A percentile compares a stretch with the other conserved stretches of the same genome.
These are phyloP conservation scores for Gryllus bimaculatus DNA, from an alignment of 1,140 invertebrate species.

Conservation along the genomic window DNA sequence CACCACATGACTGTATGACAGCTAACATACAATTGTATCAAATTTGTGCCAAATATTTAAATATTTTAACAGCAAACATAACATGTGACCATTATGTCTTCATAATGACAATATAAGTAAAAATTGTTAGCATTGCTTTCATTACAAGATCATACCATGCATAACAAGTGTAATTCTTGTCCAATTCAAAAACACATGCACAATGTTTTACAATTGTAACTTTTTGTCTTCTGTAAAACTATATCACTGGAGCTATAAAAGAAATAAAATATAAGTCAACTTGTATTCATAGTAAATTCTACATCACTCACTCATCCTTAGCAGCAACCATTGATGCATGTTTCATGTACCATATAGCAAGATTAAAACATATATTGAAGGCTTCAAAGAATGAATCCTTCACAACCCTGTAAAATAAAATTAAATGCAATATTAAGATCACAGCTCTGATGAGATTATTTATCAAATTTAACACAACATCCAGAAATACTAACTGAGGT, in stretches of 20 bases:
- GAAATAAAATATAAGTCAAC: neutral
- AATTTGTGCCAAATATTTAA: no score
- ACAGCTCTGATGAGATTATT: neutral
- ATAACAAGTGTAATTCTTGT: no score
- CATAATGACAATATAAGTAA: no score
- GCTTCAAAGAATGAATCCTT: conserved; percentile 54
- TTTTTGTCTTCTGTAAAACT: no score
- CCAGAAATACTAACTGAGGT: conserved; percentile 34
- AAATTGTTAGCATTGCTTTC: no score
- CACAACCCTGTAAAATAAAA: conserved; percentile 36
- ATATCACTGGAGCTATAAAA: conserved; percentile 7
- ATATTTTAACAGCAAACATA: no score
- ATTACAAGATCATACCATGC: no score
- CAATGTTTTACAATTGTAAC: no score
- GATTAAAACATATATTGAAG: conserved; percentile 50
- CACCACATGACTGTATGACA: no score
- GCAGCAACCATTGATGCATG: conserved; percentile 57
- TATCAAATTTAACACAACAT: neutral
- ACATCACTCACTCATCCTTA: conserved; percentile 50
- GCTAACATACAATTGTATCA: no score
- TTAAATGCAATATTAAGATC: neutral
- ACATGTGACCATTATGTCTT: no score
- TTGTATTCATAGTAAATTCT: neutral
- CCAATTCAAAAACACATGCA: no score
- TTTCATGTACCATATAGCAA: conserved; percentile 62